Percentiles rank a stretch among this genome's conserved stretches.
phyloP scores from a whole-genome alignment of 2,113 vertebrate genomes.

The Pseudopodoces humilis region DNA sequence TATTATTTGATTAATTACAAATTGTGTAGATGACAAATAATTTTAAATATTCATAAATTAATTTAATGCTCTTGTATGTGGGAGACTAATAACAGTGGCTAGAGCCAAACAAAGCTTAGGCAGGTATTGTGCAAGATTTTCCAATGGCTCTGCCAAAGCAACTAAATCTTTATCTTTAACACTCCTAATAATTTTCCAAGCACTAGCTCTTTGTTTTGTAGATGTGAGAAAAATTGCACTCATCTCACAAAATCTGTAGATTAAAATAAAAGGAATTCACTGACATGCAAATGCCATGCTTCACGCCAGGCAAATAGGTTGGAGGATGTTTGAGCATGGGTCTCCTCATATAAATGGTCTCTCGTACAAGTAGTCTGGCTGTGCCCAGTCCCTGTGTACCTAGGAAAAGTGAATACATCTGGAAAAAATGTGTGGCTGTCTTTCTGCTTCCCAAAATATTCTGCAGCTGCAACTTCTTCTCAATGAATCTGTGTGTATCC shows the following conservation, averaged over 20 bases:
- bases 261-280: not conserved
- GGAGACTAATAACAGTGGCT: not conserved
- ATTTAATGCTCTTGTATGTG: not conserved
- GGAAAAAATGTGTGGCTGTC: not conserved
- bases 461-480: not conserved
- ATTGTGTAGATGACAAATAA: not conserved
- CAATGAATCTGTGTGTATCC: not conserved
- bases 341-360: not conserved
- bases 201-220: not conserved
- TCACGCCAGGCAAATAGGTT: not conserved
- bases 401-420: not conserved
- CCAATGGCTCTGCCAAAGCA: not conserved
- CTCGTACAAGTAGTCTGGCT: not conserved
- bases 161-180: not conserved
- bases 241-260: not conserved
- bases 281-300: not conserved
- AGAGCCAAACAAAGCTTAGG: not conserved
- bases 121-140: conserved; percentile 2
- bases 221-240: not conserved
- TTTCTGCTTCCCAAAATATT: not conserved
- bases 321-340: not conserved
- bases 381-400: accelerated
- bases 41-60: conserved; percentile 31
- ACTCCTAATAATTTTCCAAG: not conserved
- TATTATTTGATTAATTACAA: conserved; percentile 27